A percentile compares a stretch with the other conserved stretches of the same genome.
Conservation (phyloP, 1,140 invertebrate genomes). For the Hermetia illucens region DNA sequence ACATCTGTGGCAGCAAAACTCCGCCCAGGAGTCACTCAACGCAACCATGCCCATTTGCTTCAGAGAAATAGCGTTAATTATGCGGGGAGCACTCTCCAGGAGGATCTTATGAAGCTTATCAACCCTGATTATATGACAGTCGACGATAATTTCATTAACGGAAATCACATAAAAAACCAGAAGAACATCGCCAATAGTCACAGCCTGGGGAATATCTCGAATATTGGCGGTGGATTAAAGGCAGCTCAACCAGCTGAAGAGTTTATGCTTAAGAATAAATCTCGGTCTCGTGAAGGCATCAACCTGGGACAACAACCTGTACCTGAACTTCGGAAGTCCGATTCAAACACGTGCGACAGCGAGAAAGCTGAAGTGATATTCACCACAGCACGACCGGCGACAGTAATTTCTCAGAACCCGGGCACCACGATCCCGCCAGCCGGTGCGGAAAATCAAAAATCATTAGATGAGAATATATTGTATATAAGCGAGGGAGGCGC, state of each 20-base stretch:
- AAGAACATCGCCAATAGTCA: constrained; percentile 9
- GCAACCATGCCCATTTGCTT: constrained; percentile 26
- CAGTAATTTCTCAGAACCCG: constrained; percentile 46
- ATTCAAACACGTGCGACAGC: background rate
- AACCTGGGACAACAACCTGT: constrained; percentile 22
- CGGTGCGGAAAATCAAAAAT: constrained; percentile 9
- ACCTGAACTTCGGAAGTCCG: constrained; percentile 1
- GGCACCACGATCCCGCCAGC: constrained; percentile 37
- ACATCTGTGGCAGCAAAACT: constrained; percentile 32
- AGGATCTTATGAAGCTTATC: constrained; percentile 78
- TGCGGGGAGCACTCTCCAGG: constrained; percentile 57
- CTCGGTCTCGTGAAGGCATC: constrained; percentile 38
- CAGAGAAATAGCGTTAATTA: constrained; percentile 47
- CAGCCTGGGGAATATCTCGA: constrained; percentile 8
- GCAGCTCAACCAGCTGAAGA: constrained; percentile 1
- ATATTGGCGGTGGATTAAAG: constrained; percentile 1
- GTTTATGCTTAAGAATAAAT: constrained; percentile 22
- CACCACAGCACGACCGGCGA: constrained; percentile 54
- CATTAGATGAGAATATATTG: constrained; percentile 1
- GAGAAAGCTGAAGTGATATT: constrained; percentile 45
- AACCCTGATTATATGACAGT: constrained; percentile 57
- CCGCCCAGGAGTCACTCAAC: constrained; percentile 31
- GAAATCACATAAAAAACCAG: constrained; percentile 9
- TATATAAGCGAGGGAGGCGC: background rate
- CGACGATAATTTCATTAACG: constrained; percentile 16